Evolutionary conservation across 1,140 invertebrate genomes (phyloP).

Genomic region (Gerris buenoi): DNA sequence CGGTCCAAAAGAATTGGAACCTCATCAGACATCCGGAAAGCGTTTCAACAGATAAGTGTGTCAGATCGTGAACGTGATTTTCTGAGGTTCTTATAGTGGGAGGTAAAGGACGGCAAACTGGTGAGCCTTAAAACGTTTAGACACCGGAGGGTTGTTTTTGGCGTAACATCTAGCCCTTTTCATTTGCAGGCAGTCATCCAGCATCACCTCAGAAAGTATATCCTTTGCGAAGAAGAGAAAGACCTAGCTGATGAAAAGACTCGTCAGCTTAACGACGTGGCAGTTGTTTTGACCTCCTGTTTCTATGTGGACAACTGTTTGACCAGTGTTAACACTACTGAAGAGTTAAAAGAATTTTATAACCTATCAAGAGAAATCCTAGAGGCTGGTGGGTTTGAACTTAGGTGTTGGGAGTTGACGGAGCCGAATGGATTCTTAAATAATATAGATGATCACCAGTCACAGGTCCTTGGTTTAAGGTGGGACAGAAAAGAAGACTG

Average conservation of each 20-base stretch:
- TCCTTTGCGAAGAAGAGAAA: not conserved
- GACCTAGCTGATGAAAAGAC: not conserved
- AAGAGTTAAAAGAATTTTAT: not conserved
- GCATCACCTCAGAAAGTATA: slow-evolving; percentile 3
- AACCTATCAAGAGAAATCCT: not conserved
- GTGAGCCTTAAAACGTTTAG: not conserved
- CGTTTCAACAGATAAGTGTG: not conserved
- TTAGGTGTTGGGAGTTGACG: slow-evolving; percentile 6
- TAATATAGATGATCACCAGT: not conserved
- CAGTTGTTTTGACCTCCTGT: not conserved
- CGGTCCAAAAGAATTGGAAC: not conserved
- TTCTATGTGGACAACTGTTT: slow-evolving; percentile 12
- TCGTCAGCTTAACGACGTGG: not conserved
- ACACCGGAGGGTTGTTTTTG: slow-evolving; percentile 9
- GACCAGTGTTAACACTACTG: not conserved
- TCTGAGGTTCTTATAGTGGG: not conserved
- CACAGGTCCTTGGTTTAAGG: slow-evolving; percentile 7
- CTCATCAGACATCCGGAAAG: not conserved
- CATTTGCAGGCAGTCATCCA: slow-evolving; percentile 2
- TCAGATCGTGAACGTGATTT: not conserved
- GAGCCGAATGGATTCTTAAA: not conserved
- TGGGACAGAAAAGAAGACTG: slow-evolving; percentile 4
- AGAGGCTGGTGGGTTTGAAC: not conserved
- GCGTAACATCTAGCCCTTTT: slow-evolving; percentile 9
- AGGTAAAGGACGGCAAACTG: not conserved